Evolutionary conservation across 2,113 vertebrate species (phyloP).

Genomic region (Ariopsis seemanni): DNA sequence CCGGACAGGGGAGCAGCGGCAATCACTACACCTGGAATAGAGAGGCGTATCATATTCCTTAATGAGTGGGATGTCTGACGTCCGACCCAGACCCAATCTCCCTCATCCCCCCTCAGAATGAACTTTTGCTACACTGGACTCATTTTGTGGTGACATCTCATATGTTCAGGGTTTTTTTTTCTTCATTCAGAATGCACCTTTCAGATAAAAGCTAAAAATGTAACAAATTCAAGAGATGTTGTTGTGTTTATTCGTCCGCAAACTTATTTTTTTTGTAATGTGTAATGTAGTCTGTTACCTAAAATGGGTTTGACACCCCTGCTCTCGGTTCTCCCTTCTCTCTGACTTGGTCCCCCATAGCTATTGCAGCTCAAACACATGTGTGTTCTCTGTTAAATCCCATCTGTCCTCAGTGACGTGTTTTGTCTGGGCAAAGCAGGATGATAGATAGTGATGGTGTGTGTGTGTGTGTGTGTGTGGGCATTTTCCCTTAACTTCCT

Average conservation of each 20-base stretch:
- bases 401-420: slow-evolving; percentile 34
- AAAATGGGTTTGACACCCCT: background rate
- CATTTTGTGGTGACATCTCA: too few species aligned
- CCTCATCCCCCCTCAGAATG: too few species aligned
- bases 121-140: too few species aligned
- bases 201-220: background rate
- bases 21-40: too few species aligned
- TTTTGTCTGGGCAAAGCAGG: slow-evolving; percentile 35
- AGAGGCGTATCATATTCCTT: too few species aligned
- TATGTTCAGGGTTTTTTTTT: background rate
- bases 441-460: slow-evolving; percentile 24
- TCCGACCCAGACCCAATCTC: too few species aligned
- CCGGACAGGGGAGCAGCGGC: too few species aligned
- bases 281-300: background rate
- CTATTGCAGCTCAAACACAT: slow-evolving; percentile 15
- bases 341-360: background rate
- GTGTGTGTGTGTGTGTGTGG: background rate
- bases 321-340: background rate
- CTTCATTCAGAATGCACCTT: background rate
- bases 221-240: background rate
- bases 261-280: too few species aligned
- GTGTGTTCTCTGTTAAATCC: slow-evolving; percentile 32
- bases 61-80: too few species aligned
- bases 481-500: slow-evolving; percentile 11
- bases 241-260: background rate